Evolutionary conservation across 2,797 vertebrate species (phyloP), one percentile per base, ranked within the genome.

Genomic region (Ptychobarbus kaznakovi): DNA sequence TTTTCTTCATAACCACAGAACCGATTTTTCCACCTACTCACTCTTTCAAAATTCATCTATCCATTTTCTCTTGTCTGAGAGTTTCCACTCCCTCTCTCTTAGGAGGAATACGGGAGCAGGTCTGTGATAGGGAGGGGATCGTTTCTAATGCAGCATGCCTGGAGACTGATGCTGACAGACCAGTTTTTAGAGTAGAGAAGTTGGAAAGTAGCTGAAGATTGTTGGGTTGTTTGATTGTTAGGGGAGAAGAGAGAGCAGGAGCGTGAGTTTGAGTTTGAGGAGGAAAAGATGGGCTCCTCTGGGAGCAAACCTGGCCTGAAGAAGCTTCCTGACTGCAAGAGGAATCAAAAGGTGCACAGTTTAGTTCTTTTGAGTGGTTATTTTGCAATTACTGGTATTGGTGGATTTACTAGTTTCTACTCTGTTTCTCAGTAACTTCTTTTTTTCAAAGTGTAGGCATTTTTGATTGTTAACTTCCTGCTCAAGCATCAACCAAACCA

Each of bases 221-320:
- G 18, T 22, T 72, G 74, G 38, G 85, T 69, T 70, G 53, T 35
- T 35, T 80, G 58, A 73, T 72, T 25, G 28, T 56, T 61, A 63
- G 15, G 12, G 22, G 76, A 65, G 76, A 68, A 76, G 65, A 70
- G 81, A 89, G 76, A 46, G 84, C 25, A 61, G 49, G 25, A 53
- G 22, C n/a, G 3, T 44, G 68, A 65, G 66, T 40, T 42, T 44
- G 68, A 63, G 66, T 40, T 42, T 77, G 46, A 82, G 78, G 63
- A 81, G 73, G 38, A 40, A 40, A 90, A 82, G n/a, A 90, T 90
- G 87, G 89, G 89, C 75, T 86, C 89, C 63, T 68, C 84, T 0
- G 84, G 61, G 70, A 90, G 89, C 82, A 90, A 90, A 84, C 70
- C 87, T 63, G 76, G 56, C 42, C 28, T 82, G 35, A 86, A 76